Conservation (phyloP, 2,888 invertebrate genomes). For the Zele albiditarsus region DNA sequence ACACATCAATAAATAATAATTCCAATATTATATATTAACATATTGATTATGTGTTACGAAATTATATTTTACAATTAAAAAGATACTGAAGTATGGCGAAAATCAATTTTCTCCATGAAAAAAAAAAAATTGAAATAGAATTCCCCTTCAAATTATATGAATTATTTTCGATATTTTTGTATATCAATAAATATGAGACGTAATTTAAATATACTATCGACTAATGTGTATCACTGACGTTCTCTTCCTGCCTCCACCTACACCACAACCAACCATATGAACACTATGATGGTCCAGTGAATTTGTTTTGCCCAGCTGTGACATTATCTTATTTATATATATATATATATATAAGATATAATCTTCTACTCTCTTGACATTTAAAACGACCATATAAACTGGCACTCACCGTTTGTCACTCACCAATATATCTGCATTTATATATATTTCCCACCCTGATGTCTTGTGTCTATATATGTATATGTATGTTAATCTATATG, state of each 20-base stretch:
- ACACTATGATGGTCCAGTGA: constrained; percentile 56
- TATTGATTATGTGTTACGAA: not conserved
- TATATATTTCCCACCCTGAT: constrained; percentile 36
- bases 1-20: not conserved
- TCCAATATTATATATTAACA: not conserved
- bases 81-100: too few relatives aligned
- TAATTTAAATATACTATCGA: constrained; percentile 54
- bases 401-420: constrained; percentile 25
- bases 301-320: constrained; percentile 55
- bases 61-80: not conserved
- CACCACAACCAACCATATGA: not conserved
- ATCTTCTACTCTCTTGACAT: constrained; percentile 4
- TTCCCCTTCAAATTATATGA: too few relatives aligned
- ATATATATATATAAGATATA: constrained; percentile 1
- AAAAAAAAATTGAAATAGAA: too few relatives aligned
- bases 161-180: too few relatives aligned
- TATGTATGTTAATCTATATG: constrained; percentile 27
- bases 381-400: constrained; percentile 13
- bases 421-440: constrained; percentile 19
- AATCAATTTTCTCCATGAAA: too few relatives aligned
- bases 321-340: constrained; percentile 55
- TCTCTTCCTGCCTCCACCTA: constrained; percentile 45
- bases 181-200: constrained; percentile 50
- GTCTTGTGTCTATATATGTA: constrained; percentile 1
- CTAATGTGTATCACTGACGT: constrained; percentile 58